phyloP scores from a whole-genome alignment of 2,888 invertebrate species.

The Xestia xanthographa region DNA sequence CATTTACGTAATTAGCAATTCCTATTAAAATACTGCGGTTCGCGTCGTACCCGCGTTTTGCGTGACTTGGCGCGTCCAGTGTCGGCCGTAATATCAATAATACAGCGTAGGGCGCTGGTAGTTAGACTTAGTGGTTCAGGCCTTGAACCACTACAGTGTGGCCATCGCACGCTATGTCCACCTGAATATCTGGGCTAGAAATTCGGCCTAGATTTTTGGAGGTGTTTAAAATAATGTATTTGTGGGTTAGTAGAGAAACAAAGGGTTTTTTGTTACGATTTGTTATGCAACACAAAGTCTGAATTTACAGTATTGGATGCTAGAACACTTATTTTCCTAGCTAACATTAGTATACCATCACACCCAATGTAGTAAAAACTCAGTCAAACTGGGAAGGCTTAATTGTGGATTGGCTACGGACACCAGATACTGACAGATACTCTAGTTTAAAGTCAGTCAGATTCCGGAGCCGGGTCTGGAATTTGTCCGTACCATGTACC shows the following conservation, averaged over 20 bases:
- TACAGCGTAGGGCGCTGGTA: conserved; percentile 6
- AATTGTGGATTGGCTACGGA: neutral
- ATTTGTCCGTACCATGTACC: neutral
- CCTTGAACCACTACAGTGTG: conserved; percentile 59
- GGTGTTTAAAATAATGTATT: conserved; percentile 35
- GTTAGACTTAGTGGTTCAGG: conserved; percentile 7
- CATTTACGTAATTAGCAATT: conserved; percentile 23
- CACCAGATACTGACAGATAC: neutral
- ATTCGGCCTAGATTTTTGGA: conserved; percentile 42
- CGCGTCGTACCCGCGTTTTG: conserved; percentile 15
- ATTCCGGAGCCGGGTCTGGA: neutral
- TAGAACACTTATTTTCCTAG: neutral
- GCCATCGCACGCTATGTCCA: conserved; percentile 52
- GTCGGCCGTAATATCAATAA: conserved; percentile 52
- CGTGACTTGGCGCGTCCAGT: conserved; percentile 49
- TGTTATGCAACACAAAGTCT: neutral
- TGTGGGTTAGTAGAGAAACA: no score
- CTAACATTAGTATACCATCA: neutral
- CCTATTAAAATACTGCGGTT: conserved; percentile 8
- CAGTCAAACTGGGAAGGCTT: neutral
- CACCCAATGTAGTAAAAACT: neutral
- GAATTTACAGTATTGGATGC: neutral
- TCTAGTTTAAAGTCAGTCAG: neutral
- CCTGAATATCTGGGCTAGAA: conserved; percentile 26
- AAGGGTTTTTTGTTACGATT: neutral